Evolutionary conservation across 2,888 invertebrate genomes (phyloP), one percentile per base, ranked within the genome.

Genomic region (Acleris literana): DNA sequence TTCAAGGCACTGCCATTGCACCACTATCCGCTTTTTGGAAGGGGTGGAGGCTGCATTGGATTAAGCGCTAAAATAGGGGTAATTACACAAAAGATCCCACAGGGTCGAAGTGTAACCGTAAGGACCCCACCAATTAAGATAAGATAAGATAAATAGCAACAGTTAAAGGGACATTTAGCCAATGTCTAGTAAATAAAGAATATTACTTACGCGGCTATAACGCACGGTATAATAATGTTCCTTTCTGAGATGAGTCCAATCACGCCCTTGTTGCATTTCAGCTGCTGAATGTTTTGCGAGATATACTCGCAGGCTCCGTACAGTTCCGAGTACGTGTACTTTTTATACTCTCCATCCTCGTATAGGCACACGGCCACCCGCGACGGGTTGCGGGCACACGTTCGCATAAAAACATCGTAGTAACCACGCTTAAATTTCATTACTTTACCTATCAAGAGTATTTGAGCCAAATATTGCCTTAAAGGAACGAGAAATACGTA

Each of bases 121-220:
- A n/a, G n/a, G n/a, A n/a, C n/a, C n/a, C n/a, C n/a, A n/a, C n/a
- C n/a, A n/a, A n/a, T n/a, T n/a, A n/a, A n/a, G n/a, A n/a, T n/a
- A n/a, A n/a, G n/a, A n/a, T n/a, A n/a, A n/a, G n/a, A n/a, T n/a
- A n/a, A n/a, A n/a, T n/a, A n/a, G n/a, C n/a, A n/a, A n/a, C n/a
- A n/a, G 33, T 11, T 11, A 9, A 13, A 9, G 33, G 13, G 13
- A 39, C 33, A 39, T 39, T 39, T 39, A 9, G 33, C 11, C 33
- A 39, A 11, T 39, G 33, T 17, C 59, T 5, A 56, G 22, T 18
- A 9, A 60, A 39, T 57, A 17, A 44, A 2, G 52, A n/a, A 17
- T 11, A 46, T 60, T 69, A 88, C 92, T 88, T 87, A 94, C 94
- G 94, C 93, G 43, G 94, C 88, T 71, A 94, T 87, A 66, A 94